Evolutionary conservation across 2,797 vertebrate species (phyloP), one percentile per base, ranked within the genome.

Genomic region (Ceryle rudis): DNA sequence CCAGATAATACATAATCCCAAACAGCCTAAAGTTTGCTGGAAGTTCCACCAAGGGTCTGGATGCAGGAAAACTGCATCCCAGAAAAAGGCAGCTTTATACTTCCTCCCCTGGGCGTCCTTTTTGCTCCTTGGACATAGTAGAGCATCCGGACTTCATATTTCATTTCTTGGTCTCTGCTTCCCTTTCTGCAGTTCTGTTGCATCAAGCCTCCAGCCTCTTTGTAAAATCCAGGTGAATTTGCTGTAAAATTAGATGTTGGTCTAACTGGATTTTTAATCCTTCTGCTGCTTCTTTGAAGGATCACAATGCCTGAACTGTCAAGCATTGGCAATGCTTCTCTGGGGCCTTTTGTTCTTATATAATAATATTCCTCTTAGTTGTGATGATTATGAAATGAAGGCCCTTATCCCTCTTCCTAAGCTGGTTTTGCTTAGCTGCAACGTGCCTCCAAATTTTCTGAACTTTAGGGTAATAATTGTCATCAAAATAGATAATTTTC

Each of bases 391-490:
- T 72, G 95, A 92, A 96, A 94, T 47, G 33, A 72, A 95, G 37
- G 58, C 61, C 54, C 81, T 83, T 87, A 83, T n/a, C 39, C 46
- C 54, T 89, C 44, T 86, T 78, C 57, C 54, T 89, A 71, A 83
- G 57, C 78, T 90, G 79, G 81, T 93, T 94, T 95, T 93, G 69
- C 69, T 96, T 93, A 93, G 81, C 75, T 88, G 23, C 51, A 74
- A 41, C 5, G 1, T 29, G 84, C 49, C 86, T 93, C 92, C 94
- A 95, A 81, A 41, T 94, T 95, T 96, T 94, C 89, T 86, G 66
- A 95, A 93, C 95, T 94, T 96, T 84, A 52, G 91, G 89, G 92
- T 83, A 95, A 69, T 44, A 94, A 86, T 79, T 97, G 96, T 97
- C 95, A 96, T 93, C 84, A 1, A 49, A 92, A 91, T 51, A 90